phyloP scores from a whole-genome alignment of 92 coral and sea anemone species.

The Nematostella vectensis region DNA sequence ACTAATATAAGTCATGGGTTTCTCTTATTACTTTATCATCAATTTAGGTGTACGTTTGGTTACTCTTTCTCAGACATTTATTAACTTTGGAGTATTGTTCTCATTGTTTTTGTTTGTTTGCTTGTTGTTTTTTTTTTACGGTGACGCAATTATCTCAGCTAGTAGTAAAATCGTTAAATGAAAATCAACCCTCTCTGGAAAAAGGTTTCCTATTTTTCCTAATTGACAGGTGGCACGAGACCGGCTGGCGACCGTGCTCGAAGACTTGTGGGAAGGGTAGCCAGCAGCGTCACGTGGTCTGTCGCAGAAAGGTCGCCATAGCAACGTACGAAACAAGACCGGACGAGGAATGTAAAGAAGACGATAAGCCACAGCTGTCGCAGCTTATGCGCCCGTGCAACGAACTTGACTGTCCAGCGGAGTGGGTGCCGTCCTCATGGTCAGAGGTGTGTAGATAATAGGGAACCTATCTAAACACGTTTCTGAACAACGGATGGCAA shows the following conservation, averaged over 20 bases:
- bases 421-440: slow-evolving; percentile 71
- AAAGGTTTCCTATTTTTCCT: neutral
- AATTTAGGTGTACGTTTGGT: too few relatives aligned
- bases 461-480: neutral
- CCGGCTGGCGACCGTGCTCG: slow-evolving; percentile 89
- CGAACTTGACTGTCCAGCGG: slow-evolving; percentile 65
- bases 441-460: slow-evolving; percentile 41
- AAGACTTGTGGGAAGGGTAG: slow-evolving; percentile 79
- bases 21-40: too few relatives aligned
- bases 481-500: neutral
- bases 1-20: too few relatives aligned
- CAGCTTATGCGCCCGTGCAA: slow-evolving; percentile 54
- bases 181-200: too few relatives aligned
- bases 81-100: too few relatives aligned
- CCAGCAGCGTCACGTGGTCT: slow-evolving; percentile 57
- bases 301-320: slow-evolving; percentile 54
- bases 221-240: slow-evolving; percentile 58
- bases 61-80: too few relatives aligned
- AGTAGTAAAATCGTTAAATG: too few relatives aligned
- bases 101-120: too few relatives aligned
- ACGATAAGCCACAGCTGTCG: slow-evolving; percentile 28
- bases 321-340: slow-evolving; percentile 38
- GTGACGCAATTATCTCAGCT: too few relatives aligned
- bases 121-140: too few relatives aligned
- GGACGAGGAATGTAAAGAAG: slow-evolving; percentile 29